phyloP scores from a whole-genome alignment of 2,888 invertebrate genomes.

The Anaspis maculata region DNA sequence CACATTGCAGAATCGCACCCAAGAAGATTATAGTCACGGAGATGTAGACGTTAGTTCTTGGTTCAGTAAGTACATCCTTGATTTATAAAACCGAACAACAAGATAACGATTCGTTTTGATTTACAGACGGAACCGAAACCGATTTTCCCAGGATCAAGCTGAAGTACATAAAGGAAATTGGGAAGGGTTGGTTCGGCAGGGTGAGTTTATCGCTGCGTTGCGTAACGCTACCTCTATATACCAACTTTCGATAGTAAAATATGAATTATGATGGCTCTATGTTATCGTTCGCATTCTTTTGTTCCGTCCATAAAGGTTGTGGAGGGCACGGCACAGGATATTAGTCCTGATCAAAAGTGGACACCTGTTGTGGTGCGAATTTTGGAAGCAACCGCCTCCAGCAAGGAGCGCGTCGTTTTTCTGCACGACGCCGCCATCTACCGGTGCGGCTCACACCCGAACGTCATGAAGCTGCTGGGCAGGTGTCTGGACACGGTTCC shows the following conservation, averaged over 20 bases:
- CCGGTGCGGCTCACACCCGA: conserved; percentile 61
- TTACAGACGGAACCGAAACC: conserved; percentile 43
- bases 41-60: conserved; percentile 42
- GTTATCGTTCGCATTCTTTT: neutral
- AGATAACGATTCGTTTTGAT: conserved; percentile 3
- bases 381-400: conserved; percentile 66
- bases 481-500: conserved; percentile 73
- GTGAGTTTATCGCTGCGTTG: conserved; percentile 35
- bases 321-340: conserved; percentile 60
- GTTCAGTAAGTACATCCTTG: conserved; percentile 39
- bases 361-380: conserved; percentile 70
- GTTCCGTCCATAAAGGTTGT: conserved; percentile 53
- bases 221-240: too few relatives aligned
- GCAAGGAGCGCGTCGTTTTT: conserved; percentile 69
- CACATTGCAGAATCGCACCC: conserved; percentile 31
- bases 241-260: too few relatives aligned
- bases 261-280: too few relatives aligned
- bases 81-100: neutral
- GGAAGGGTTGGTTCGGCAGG: conserved; percentile 79
- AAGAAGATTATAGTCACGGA: conserved; percentile 35
- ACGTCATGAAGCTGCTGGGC: conserved; percentile 63
- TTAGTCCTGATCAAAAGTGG: conserved; percentile 32
- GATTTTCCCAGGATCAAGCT: conserved; percentile 69
- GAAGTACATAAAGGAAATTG: conserved; percentile 74
- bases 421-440: conserved; percentile 68